These are phyloP conservation scores for Oegoconia quadripuncta DNA, from an alignment of 2,888 invertebrate species.

Conservation along the genomic window DNA sequence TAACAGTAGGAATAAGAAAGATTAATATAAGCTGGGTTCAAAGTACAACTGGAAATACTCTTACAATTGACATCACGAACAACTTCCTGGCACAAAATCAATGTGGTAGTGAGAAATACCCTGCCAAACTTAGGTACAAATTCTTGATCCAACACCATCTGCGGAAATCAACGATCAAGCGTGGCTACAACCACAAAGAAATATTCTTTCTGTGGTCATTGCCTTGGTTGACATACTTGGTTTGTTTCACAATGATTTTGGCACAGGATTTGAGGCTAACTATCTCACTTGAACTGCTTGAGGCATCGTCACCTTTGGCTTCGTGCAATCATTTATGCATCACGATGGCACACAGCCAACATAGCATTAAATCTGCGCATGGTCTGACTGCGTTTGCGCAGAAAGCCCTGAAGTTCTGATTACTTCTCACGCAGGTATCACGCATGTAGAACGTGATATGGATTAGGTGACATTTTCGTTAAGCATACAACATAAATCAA, in stretches of 20 bases:
- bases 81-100: constrained; percentile 16
- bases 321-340: background rate
- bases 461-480: constrained; percentile 2
- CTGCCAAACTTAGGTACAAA: background rate
- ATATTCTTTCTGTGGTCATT: constrained; percentile 5
- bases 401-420: background rate
- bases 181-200: background rate
- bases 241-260: constrained; percentile 15
- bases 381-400: background rate
- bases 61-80: constrained; percentile 8
- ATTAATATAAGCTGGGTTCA: constrained; percentile 2
- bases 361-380: background rate
- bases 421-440: background rate
- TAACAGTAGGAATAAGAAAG: no score
- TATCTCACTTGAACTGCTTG: constrained; percentile 3
- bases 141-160: no score
- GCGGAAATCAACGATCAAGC: constrained; percentile 5
- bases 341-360: constrained; percentile 6
- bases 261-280: constrained; percentile 18
- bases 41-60: constrained; percentile 20
- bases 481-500: background rate
- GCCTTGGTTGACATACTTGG: constrained; percentile 12
- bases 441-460: constrained; percentile 4
- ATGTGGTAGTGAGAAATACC: no score
- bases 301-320: background rate